Percentiles rank a stretch among this genome's conserved stretches.
Conservation (phyloP, 30 jellyfish, hydroid and myxozoan genomes). For the Chironex yamaguchii region DNA sequence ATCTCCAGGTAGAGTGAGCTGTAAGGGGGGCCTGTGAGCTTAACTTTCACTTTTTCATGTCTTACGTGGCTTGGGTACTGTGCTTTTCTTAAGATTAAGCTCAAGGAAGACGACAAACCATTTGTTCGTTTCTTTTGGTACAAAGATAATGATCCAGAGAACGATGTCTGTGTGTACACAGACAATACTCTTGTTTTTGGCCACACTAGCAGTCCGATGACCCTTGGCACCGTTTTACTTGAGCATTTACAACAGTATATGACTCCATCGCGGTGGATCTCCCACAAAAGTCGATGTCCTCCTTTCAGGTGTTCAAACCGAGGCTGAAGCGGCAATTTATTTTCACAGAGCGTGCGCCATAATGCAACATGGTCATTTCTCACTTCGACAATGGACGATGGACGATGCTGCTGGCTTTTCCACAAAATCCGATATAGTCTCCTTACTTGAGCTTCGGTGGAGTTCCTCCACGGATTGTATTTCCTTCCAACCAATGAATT, state of each 20-base stretch:
- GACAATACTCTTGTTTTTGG: conserved; percentile 47
- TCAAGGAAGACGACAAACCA: conserved; percentile 33
- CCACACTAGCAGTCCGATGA: conserved; percentile 56
- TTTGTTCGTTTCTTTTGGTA: conserved; percentile 46
- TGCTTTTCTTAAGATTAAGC: conserved; percentile 30
- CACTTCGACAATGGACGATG: too few relatives aligned
- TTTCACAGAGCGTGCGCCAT: too few relatives aligned
- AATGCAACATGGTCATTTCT: too few relatives aligned
- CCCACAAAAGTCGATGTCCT: conserved; percentile 23
- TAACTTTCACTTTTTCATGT: too few relatives aligned
- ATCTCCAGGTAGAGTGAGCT: too few relatives aligned
- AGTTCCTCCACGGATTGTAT: too few relatives aligned
- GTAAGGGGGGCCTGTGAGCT: too few relatives aligned
- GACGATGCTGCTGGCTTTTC: too few relatives aligned
- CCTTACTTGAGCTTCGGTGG: too few relatives aligned
- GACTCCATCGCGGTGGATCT: conserved; percentile 23
- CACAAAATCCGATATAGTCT: too few relatives aligned
- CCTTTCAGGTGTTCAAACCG: conserved; percentile 29
- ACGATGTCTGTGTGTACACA: conserved; percentile 39
- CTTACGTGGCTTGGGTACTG: too few relatives aligned
- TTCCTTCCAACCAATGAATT: conserved; percentile 8
- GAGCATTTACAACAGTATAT: conserved; percentile 17
- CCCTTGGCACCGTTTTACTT: conserved; percentile 47
- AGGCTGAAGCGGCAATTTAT: conserved; percentile 66
- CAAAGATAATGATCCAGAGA: conserved; percentile 37